A percentile compares a stretch with the other conserved stretches of the same genome.
These are phyloP conservation scores for Gymnocypris eckloni DNA, from an alignment of 2,797 vertebrate genomes.

Conservation along the genomic window DNA sequence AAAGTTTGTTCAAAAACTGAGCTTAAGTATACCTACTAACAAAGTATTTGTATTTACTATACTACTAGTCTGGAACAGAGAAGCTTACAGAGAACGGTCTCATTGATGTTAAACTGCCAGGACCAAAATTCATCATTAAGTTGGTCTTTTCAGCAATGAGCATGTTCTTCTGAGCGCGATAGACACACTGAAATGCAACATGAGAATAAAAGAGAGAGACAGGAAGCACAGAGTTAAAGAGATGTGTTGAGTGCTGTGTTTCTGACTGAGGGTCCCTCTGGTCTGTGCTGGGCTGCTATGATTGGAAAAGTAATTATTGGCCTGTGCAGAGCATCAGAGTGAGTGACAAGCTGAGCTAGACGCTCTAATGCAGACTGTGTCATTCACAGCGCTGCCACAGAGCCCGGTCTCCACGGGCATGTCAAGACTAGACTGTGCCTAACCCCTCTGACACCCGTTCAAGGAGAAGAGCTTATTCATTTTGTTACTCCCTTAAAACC, in stretches of 20 bases:
- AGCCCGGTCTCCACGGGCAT: conserved; percentile 37
- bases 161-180: background rate
- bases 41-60: background rate
- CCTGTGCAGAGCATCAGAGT: conserved; percentile 43
- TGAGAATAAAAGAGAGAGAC: conserved; percentile 1
- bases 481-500: conserved; percentile 46
- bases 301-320: conserved; percentile 63
- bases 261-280: conserved; percentile 43
- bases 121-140: background rate
- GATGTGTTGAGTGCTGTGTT: background rate
- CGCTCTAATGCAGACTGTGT: conserved; percentile 46
- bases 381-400: conserved; percentile 43
- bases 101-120: background rate
- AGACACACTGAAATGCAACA: background rate
- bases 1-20: background rate
- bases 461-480: conserved; percentile 51
- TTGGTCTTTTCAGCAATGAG: background rate
- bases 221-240: background rate
- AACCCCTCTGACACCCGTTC: conserved; percentile 36
- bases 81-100: background rate
- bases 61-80: background rate
- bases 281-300: conserved; percentile 43
- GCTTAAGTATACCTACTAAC: too few relatives aligned
- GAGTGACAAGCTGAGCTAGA: conserved; percentile 56
- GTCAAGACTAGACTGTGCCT: conserved; percentile 42